Evolutionary conservation across 2,888 invertebrate species (phyloP), one percentile per base, ranked within the genome.

Genomic region (Lasioglossum lativentre): DNA sequence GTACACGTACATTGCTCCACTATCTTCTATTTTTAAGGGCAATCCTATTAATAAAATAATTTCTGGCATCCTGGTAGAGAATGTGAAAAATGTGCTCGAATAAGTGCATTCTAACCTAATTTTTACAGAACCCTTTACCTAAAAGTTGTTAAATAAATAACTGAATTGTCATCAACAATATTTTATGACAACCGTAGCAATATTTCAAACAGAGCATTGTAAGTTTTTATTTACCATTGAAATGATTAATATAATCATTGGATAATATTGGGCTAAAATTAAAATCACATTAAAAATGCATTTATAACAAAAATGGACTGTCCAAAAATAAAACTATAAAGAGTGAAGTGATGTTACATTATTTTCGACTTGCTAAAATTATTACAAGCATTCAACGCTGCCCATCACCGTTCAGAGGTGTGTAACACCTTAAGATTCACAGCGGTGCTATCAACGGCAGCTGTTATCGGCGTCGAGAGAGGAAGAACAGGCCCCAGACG

Each of bases 31-130:
- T 52, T 52, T 52, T n/a, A 52, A 52, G 10, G 23, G 10, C 52
- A 52, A 52, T n/a, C n/a, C 52, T 52, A 52, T 52, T 52, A 52
- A 52, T 52, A 52, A 52, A 63, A 63, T 30, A 63, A 63, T 30
- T 30, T 27, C 16, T 63, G 47, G 42, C 42, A 56, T 70, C 27
- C 16, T 38, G 34, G 8, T 52, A n/a, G 34, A 30, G 34, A n/a
- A 52, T n/a, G 52, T 52, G n/a, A 52, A 52, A 52, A 52, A 52
- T 52, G n/a, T 52, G n/a, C 8, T 52, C 23, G 52, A n/a, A 52
- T 52, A 10, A n/a, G 23, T n/a, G 52, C 52, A 52, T 52, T 52
- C 52, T 8, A 52, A 52, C 52, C 3, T 8, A 23, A 52, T 23
- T 23, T 52, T 23, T 52, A 16, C 23, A 10, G 52, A 52, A 23